Evolutionary conservation across 2,797 vertebrate genomes (phyloP).

Genomic region (Sebastes iracundus): DNA sequence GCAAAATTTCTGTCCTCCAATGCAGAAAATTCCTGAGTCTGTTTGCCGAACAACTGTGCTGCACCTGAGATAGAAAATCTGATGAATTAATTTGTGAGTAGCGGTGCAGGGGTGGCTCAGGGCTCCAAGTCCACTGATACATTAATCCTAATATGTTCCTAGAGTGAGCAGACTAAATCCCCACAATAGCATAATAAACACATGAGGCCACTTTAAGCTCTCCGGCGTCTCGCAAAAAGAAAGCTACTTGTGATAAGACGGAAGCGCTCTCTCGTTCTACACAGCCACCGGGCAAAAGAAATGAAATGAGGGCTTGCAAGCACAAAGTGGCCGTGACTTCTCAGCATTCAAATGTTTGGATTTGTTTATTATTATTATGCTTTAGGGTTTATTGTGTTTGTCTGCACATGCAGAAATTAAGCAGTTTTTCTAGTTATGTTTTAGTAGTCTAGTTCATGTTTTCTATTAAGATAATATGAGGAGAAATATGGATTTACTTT

Average conservation of each 20-base stretch:
- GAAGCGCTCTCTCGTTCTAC: neutral
- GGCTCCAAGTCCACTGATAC: conserved; percentile 34
- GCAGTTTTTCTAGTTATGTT: neutral
- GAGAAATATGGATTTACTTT: neutral
- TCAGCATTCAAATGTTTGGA: neutral
- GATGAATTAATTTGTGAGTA: conserved; percentile 38
- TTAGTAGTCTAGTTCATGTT: neutral
- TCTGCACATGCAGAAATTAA: neutral
- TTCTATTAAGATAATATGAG: neutral
- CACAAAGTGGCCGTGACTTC: conserved; percentile 1
- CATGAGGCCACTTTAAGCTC: conserved; percentile 34
- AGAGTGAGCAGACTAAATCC: conserved; percentile 38
- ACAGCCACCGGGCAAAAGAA: conserved; percentile 6
- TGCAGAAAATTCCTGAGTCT: neutral
- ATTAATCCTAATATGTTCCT: conserved; percentile 54
- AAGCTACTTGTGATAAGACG: conserved; percentile 30
- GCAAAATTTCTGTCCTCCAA: neutral
- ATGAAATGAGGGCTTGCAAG: neutral
- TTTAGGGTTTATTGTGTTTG: neutral
- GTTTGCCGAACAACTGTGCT: neutral
- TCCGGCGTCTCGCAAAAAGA: conserved; percentile 20
- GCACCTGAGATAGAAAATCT: conserved; percentile 28
- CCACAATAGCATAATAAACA: conserved; percentile 55
- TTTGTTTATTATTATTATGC: neutral
- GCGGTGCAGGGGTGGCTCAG: conserved; percentile 18